phyloP scores from a whole-genome alignment of 2,888 invertebrate genomes.

The Apodemia duryi region DNA sequence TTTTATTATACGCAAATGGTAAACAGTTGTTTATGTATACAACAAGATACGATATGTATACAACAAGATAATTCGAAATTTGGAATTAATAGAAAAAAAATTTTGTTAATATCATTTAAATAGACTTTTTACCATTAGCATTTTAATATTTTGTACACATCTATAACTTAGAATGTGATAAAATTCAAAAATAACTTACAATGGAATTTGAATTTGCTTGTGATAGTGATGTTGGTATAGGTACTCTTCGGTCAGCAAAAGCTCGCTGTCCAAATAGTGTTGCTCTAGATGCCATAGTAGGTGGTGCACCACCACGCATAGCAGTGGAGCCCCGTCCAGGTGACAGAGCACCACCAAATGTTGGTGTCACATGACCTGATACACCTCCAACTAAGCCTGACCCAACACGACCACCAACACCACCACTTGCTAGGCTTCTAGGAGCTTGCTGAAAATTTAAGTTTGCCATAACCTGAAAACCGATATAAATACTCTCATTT shows the following conservation, averaged over 20 bases:
- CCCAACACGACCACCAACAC: slow-evolving; percentile 72
- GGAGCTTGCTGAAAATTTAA: slow-evolving; percentile 94
- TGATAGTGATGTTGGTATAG: slow-evolving; percentile 80
- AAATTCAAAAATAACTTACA: slow-evolving; percentile 44
- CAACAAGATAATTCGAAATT: background rate
- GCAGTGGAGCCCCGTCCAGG: slow-evolving; percentile 64
- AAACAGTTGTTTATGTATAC: background rate
- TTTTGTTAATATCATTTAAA: too few relatives aligned
- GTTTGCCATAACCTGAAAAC: slow-evolving; percentile 91
- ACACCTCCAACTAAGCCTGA: slow-evolving; percentile 89
- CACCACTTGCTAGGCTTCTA: slow-evolving; percentile 90
- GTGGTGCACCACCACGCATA: slow-evolving; percentile 73
- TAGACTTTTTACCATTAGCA: too few relatives aligned
- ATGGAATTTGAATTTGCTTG: slow-evolving; percentile 75
- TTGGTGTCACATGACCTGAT: slow-evolving; percentile 76
- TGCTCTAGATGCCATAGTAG: slow-evolving; percentile 79
- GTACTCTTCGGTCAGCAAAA: slow-evolving; percentile 87
- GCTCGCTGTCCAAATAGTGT: slow-evolving; percentile 89
- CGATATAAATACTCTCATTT: slow-evolving; percentile 14
- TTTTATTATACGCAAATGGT: background rate
- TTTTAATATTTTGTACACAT: too few relatives aligned
- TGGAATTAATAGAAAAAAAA: background rate
- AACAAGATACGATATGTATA: background rate
- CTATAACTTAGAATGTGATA: slow-evolving; percentile 8
- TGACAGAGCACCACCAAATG: slow-evolving; percentile 70